Evolutionary conservation across 2,888 invertebrate genomes (phyloP).

Genomic region (Temnothorax ravouxi): DNA sequence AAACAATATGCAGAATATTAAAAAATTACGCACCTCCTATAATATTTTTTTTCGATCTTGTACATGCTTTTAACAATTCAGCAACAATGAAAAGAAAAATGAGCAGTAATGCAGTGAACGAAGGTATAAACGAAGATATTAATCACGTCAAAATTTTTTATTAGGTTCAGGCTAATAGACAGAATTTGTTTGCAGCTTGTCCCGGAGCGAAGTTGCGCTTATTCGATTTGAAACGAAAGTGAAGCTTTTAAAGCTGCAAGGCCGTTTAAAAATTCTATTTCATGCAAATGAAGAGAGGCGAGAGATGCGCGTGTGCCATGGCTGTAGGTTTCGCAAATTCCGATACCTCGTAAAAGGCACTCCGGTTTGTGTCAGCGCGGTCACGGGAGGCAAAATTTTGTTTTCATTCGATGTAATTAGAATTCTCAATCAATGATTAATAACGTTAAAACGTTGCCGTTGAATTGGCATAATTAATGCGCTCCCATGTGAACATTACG

Average conservation of each 20-base stretch:
- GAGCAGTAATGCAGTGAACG: too few relatives aligned
- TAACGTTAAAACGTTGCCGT: neutral
- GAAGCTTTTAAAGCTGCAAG: constrained; percentile 37
- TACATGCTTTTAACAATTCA: neutral
- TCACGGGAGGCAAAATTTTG: neutral
- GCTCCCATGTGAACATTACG: neutral
- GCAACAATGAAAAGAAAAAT: neutral
- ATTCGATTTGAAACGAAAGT: constrained; percentile 48
- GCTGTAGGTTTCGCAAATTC: constrained; percentile 18
- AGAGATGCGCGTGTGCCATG: neutral
- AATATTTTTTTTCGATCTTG: too few relatives aligned
- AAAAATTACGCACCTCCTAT: too few relatives aligned
- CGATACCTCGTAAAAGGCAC: constrained; percentile 18
- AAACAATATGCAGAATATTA: too few relatives aligned
- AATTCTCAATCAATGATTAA: constrained; percentile 31
- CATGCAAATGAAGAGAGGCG: constrained; percentile 37
- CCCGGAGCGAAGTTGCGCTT: neutral
- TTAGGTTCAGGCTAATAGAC: neutral
- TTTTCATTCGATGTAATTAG: constrained; percentile 17
- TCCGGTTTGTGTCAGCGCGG: neutral
- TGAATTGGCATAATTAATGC: constrained; percentile 12
- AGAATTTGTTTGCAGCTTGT: constrained; percentile 12
- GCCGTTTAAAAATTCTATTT: constrained; percentile 51
- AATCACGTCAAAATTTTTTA: neutral
- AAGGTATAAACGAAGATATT: neutral